phyloP scores from a whole-genome alignment of 2,888 invertebrate genomes.

The Brachypterus glaber region DNA sequence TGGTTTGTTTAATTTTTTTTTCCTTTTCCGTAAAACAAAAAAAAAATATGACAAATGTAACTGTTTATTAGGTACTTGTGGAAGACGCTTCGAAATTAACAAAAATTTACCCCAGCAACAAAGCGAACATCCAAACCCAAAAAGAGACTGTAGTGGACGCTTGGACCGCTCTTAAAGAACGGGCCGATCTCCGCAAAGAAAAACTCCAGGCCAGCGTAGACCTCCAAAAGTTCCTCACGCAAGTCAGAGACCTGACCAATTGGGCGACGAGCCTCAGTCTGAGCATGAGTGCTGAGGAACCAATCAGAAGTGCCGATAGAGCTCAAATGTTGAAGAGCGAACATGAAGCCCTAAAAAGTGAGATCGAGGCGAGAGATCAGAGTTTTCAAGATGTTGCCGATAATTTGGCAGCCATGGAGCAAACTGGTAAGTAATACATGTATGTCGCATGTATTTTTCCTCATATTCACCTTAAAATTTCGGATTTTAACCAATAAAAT shows the following conservation, averaged over 20 bases:
- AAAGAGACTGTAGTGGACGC: conserved; percentile 77
- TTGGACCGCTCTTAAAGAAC: conserved; percentile 79
- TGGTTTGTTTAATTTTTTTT: too few relatives aligned
- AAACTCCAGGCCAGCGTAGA: conserved; percentile 79
- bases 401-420: conserved; percentile 73
- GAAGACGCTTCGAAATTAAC: conserved; percentile 88
- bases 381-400: conserved; percentile 66
- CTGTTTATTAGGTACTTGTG: conserved; percentile 57
- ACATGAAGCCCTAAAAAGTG: conserved; percentile 70
- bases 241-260: conserved; percentile 73
- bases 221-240: conserved; percentile 79
- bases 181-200: conserved; percentile 69
- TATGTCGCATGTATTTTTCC: background rate
- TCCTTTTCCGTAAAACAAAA: too few relatives aligned
- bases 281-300: conserved; percentile 69
- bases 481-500: too few relatives aligned
- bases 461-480: background rate
- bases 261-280: conserved; percentile 78
- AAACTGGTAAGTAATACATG: conserved; percentile 42
- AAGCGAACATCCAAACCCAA: conserved; percentile 77
- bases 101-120: conserved; percentile 83
- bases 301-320: conserved; percentile 69
- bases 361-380: conserved; percentile 82
- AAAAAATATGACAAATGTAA: background rate
- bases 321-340: conserved; percentile 77